Base-by-base conservation (phyloP, 2,113 vertebrate species). In the Microtus pennsylvanicus region DNA sequence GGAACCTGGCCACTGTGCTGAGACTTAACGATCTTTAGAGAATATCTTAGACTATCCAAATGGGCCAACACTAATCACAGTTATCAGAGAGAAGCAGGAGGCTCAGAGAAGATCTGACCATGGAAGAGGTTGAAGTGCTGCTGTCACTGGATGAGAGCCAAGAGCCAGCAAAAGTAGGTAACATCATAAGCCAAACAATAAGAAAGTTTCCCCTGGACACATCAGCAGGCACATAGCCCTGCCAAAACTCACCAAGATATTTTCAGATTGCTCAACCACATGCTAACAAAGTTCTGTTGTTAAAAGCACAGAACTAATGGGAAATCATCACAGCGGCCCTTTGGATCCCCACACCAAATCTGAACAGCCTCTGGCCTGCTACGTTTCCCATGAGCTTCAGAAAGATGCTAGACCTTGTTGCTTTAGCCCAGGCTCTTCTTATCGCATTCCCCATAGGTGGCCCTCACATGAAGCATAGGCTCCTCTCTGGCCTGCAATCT, bases 341-440 rank as follows among this genome's bases (percentile, higher is more conserved):
- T 69, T 52, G 14, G 22, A 90, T 38, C 7, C 19, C 58, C 24
- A 45, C 7, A 75, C 30, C 24, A 45, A 61, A 13, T 50, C 33
- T 80, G 45, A 30, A 8, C 50, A 4, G 0, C 22, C 16, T 17
- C 22, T 12, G 0, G 30, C 19, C 17, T 28, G 0, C 38, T 30
- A 8, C 47, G 8, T 87, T 42, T 77, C 61, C 42, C 22, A n/a
- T n/a, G 55, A 50, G 33, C 78, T 95, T 61, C 63, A 55, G 45
- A 58, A 45, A 93, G 38, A 13, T 61, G 7, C 19, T 50, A 24
- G 24, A 12, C 19, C 22, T 5, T 3, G 9, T 45, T 90, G n/a
- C 24, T n/a, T 38, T 13, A 72, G 50, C 4, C 14, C 17, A 7
- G 78, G 35, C 19, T 81, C 7, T 26, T 38, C 45, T 12, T 70